These are phyloP conservation scores for Forbesichthys agassizii DNA, from an alignment of 2,113 vertebrate genomes.

Conservation along the genomic window DNA sequence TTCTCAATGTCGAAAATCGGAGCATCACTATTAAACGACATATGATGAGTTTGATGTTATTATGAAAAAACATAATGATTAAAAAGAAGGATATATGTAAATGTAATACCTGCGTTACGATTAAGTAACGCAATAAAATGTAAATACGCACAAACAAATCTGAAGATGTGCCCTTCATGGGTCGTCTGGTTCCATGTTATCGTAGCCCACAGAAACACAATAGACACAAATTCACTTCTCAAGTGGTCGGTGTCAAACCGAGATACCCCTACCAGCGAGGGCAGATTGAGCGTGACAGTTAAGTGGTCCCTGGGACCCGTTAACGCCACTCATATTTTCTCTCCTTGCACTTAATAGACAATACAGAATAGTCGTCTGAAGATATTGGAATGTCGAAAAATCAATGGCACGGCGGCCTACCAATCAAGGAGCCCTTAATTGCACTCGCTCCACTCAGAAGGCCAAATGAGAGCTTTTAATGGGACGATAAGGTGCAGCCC, in stretches of 20 bases:
- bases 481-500: conserved; percentile 28
- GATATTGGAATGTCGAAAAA: conserved; percentile 91
- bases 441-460: conserved; percentile 85
- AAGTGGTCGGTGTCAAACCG: conserved; percentile 64
- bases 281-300: conserved; percentile 89
- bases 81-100: no score
- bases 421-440: conserved; percentile 93
- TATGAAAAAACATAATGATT: no score
- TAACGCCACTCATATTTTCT: conserved; percentile 87
- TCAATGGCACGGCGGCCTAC: conserved; percentile 88
- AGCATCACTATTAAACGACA: no score
- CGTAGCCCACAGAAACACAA: conserved; percentile 14
- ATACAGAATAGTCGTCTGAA: conserved; percentile 89
- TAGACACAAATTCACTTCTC: conserved; percentile 59
- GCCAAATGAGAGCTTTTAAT: conserved; percentile 54
- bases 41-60: no score
- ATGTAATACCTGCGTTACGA: no score
- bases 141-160: no score
- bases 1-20: no score
- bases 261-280: conserved; percentile 56
- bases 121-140: no score
- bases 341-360: conserved; percentile 84
- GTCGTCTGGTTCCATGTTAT: background rate
- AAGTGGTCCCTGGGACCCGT: conserved; percentile 85
- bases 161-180: background rate